A percentile compares a stretch with the other conserved stretches of the same genome.
Evolutionary conservation across 1,140 invertebrate genomes (phyloP).

Genomic region (Drosophila rufa): DNA sequence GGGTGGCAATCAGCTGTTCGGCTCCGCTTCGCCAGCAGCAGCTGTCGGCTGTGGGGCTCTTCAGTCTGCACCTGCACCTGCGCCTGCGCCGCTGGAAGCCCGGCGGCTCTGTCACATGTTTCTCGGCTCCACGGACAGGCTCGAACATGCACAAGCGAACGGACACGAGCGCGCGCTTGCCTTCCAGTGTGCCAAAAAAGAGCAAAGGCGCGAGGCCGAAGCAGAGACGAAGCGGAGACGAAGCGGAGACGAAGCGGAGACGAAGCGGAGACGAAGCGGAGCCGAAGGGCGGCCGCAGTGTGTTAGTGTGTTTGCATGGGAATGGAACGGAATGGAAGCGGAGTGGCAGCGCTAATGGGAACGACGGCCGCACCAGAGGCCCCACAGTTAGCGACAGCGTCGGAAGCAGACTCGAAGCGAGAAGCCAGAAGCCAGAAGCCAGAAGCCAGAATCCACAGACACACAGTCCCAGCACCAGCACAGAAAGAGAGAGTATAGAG

Average conservation of each 20-base stretch:
- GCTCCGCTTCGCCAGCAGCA: conserved; percentile 50
- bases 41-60: conserved; percentile 48
- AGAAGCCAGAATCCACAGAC: conserved; percentile 12
- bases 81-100: conserved; percentile 68
- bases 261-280: conserved; percentile 1
- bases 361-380: conserved; percentile 40
- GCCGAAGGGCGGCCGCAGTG: conserved; percentile 20
- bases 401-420: conserved; percentile 33
- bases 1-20: conserved; percentile 69
- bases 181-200: conserved; percentile 78
- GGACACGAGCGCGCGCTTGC: too few species aligned
- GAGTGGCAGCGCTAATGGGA: conserved; percentile 40
- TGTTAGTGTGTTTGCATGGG: conserved; percentile 58
- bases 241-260: conserved; percentile 2
- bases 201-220: conserved; percentile 31
- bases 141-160: conserved; percentile 3
- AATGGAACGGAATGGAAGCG: conserved; percentile 16
- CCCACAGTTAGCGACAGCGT: conserved; percentile 12
- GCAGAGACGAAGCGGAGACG: conserved; percentile 8
- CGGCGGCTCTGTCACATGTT: conserved; percentile 66
- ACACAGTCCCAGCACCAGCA: conserved; percentile 4
- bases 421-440: conserved; percentile 7
- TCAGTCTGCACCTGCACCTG: neutral
- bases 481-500: neutral
- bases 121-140: conserved; percentile 7